Percentiles rank a stretch among this genome's conserved stretches.
phyloP scores from a whole-genome alignment of 2,888 invertebrate species.

The Eupithecia subumbrata region DNA sequence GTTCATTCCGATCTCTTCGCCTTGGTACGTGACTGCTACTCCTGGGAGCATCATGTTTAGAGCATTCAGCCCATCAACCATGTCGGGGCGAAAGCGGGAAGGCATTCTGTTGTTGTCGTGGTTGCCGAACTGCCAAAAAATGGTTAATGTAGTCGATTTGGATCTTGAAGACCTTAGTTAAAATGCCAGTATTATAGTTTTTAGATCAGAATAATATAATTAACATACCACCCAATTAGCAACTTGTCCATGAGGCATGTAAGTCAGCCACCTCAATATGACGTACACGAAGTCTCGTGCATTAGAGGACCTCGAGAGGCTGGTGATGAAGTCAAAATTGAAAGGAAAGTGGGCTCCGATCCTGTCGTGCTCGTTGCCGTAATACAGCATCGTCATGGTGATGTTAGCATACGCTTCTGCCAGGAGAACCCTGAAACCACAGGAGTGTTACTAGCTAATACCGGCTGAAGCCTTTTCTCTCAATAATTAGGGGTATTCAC shows the following conservation, averaged over 20 bases:
- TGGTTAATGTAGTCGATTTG: neutral
- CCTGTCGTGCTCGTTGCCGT: slow-evolving; percentile 74
- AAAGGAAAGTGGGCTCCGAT: slow-evolving; percentile 86
- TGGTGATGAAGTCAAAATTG: slow-evolving; percentile 85
- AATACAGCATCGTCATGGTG: slow-evolving; percentile 84
- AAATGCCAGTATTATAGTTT: neutral
- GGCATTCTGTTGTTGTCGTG: slow-evolving; percentile 87
- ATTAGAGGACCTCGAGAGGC: slow-evolving; percentile 70
- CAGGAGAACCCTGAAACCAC: slow-evolving; percentile 78
- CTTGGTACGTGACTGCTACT: slow-evolving; percentile 91
- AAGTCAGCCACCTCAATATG: slow-evolving; percentile 83
- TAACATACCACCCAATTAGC: slow-evolving; percentile 87
- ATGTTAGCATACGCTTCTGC: slow-evolving; percentile 85
- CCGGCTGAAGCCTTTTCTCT: neutral
- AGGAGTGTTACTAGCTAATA: neutral
- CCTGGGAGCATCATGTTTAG: slow-evolving; percentile 89
- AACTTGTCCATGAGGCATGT: slow-evolving; percentile 82
- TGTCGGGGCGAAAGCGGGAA: slow-evolving; percentile 85
- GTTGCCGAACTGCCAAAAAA: slow-evolving; percentile 84
- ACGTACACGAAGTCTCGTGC: slow-evolving; percentile 77
- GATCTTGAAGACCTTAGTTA: neutral
- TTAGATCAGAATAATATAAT: neutral
- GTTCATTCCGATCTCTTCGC: slow-evolving; percentile 90
- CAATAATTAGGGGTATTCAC: neutral
- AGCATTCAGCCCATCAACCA: slow-evolving; percentile 88